Percentiles rank a stretch among this genome's conserved stretches.
phyloP scores from a whole-genome alignment of 1,140 invertebrate genomes.

The Campodea augens region DNA sequence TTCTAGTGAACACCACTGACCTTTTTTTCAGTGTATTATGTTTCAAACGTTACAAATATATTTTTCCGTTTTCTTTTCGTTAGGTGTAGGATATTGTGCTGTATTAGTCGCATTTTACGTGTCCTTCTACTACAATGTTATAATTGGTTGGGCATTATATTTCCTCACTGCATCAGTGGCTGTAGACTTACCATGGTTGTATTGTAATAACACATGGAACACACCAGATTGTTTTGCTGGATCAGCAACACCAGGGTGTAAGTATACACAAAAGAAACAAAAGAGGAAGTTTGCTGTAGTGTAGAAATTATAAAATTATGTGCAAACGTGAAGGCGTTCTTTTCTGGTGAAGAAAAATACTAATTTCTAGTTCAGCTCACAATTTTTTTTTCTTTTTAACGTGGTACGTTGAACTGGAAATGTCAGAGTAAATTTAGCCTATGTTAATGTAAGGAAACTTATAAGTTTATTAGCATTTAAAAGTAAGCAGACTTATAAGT shows the following conservation, averaged over 20 bases:
- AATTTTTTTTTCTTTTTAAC: too few species aligned
- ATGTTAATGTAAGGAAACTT: too few species aligned
- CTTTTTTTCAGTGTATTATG: slow-evolving; percentile 51
- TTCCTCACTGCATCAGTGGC: slow-evolving; percentile 46
- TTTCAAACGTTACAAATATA: background rate
- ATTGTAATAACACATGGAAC: slow-evolving; percentile 77
- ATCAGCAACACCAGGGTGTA: background rate
- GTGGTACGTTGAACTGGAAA: too few species aligned
- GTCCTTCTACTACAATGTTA: slow-evolving; percentile 80
- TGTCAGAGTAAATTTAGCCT: too few species aligned
- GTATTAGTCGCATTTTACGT: slow-evolving; percentile 76
- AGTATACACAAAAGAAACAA: too few species aligned
- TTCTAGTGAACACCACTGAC: too few species aligned
- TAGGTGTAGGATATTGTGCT: slow-evolving; percentile 68
- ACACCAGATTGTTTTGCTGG: slow-evolving; percentile 46
- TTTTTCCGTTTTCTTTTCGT: slow-evolving; percentile 16
- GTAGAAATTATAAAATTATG: background rate
- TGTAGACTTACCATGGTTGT: slow-evolving; percentile 59
- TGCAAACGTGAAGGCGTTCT: too few species aligned
- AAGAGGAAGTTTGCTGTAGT: background rate
- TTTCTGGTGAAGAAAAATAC: too few species aligned
- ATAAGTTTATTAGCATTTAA: too few species aligned
- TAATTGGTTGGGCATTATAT: slow-evolving; percentile 77
- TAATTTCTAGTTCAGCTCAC: too few species aligned
- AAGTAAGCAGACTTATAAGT: too few species aligned